A percentile compares a stretch with the other conserved stretches of the same genome.
Conservation (phyloP, 1,140 invertebrate genomes). For the Littorina saxatilis region DNA sequence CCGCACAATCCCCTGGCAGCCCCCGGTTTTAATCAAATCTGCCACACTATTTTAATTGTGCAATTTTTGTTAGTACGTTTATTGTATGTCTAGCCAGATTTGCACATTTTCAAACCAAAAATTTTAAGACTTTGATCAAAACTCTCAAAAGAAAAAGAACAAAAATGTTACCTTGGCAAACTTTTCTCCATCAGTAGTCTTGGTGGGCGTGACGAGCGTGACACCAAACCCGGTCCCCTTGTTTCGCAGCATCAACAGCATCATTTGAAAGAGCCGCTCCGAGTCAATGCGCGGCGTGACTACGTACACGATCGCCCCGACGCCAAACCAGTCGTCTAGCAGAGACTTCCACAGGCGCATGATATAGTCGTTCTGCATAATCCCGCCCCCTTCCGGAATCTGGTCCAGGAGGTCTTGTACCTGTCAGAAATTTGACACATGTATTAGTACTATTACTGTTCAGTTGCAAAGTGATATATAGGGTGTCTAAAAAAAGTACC, state of each 20-base stretch:
- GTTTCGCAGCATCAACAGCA: slow-evolving; percentile 71
- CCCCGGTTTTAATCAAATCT: no score
- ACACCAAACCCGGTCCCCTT: slow-evolving; percentile 69
- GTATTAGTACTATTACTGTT: neutral
- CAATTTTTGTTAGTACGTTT: no score
- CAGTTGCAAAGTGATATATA: no score
- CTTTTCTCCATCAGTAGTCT: slow-evolving; percentile 58
- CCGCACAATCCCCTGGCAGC: no score
- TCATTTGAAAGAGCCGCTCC: slow-evolving; percentile 66
- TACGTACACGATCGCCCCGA: slow-evolving; percentile 66
- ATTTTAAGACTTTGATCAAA: no score
- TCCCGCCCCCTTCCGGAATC: slow-evolving; percentile 72
- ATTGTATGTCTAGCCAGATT: no score
- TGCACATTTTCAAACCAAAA: no score
- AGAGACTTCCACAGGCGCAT: slow-evolving; percentile 70
- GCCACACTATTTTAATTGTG: no score
- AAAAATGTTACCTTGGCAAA: slow-evolving; percentile 50
- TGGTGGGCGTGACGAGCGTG: slow-evolving; percentile 60
- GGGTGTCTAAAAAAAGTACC: no score
- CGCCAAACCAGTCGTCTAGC: slow-evolving; percentile 71
- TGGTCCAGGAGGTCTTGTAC: slow-evolving; percentile 70
- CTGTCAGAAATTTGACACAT: slow-evolving; percentile 51
- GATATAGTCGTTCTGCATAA: slow-evolving; percentile 71
- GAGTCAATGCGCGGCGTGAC: slow-evolving; percentile 71
- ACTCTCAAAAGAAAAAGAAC: no score